Evolutionary conservation across 2,113 vertebrate species (phyloP).

Genomic region (Anolis sagrei): DNA sequence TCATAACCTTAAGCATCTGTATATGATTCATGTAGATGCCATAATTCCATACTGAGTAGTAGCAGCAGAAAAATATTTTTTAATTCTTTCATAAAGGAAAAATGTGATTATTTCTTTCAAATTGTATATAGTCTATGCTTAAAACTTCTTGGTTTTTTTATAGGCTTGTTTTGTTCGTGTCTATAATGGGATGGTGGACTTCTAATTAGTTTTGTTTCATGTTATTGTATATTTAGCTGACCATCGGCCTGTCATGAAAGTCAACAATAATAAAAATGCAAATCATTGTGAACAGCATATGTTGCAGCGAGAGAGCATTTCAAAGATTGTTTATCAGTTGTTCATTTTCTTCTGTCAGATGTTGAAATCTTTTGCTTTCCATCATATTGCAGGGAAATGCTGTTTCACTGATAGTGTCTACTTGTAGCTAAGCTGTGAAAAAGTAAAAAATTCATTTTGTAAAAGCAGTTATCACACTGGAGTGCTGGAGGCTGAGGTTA

Average conservation of each 20-base stretch:
- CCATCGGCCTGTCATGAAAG: constrained; percentile 65
- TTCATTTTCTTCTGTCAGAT: constrained; percentile 82
- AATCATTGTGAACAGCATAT: constrained; percentile 73
- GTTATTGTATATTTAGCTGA: constrained; percentile 60
- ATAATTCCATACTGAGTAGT: too few species aligned
- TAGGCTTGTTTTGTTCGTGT: background rate
- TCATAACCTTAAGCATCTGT: too few species aligned
- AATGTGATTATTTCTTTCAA: too few species aligned
- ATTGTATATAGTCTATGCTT: background rate
- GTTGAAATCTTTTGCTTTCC: constrained; percentile 76
- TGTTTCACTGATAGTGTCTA: constrained; percentile 79
- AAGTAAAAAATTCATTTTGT: constrained; percentile 85
- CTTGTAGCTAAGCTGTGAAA: constrained; percentile 76
- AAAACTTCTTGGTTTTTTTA: background rate
- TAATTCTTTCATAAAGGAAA: too few species aligned
- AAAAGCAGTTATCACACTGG: constrained; percentile 78
- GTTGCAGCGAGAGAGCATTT: constrained; percentile 75
- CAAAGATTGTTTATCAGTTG: constrained; percentile 79
- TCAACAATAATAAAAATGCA: constrained; percentile 80
- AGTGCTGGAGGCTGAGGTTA: constrained; percentile 73
- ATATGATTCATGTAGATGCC: too few species aligned
- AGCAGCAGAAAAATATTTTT: too few species aligned
- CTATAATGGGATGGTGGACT: constrained; percentile 26
- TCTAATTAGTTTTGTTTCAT: constrained; percentile 53
- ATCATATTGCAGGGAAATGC: constrained; percentile 78